Percentiles rank a stretch among this genome's conserved stretches.
phyloP scores from a whole-genome alignment of 2,797 vertebrate species.

The Melanotaenia boesemani region DNA sequence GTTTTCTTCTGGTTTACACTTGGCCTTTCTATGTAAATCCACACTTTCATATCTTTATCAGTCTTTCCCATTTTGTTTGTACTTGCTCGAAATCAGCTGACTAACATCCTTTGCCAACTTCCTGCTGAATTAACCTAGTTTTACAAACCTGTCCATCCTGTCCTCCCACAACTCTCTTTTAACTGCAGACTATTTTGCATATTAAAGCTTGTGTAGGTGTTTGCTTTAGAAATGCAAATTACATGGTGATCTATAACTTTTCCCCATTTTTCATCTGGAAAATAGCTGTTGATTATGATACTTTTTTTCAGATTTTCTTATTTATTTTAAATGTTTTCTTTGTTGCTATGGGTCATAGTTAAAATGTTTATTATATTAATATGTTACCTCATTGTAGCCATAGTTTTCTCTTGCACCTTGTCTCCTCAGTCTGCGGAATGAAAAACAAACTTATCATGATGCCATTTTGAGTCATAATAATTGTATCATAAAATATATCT shows the following conservation, averaged over 20 bases:
- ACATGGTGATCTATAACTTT: neutral
- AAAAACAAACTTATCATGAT: slow-evolving; percentile 23
- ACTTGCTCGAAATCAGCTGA: neutral
- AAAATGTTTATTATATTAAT: neutral
- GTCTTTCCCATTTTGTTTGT: neutral
- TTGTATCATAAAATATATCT: slow-evolving; percentile 1
- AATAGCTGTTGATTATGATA: neutral
- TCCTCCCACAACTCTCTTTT: neutral
- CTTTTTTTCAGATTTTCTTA: too few species aligned
- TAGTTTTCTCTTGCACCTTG: slow-evolving; percentile 79
- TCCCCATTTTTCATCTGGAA: neutral
- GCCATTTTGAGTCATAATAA: slow-evolving; percentile 1
- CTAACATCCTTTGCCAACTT: neutral
- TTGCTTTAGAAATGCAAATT: too few species aligned
- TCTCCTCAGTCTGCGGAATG: slow-evolving; percentile 76
- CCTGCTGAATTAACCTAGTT: too few species aligned
- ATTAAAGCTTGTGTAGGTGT: too few species aligned
- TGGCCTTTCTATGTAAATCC: too few species aligned
- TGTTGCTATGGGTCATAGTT: neutral
- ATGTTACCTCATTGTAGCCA: slow-evolving; percentile 84
- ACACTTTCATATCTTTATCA: too few species aligned
- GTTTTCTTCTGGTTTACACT: too few species aligned
- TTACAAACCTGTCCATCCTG: too few species aligned
- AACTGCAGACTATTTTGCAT: neutral
- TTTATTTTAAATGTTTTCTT: too few species aligned